Conservation (phyloP, 2,888 invertebrate species). For the Lithosia quadra region DNA sequence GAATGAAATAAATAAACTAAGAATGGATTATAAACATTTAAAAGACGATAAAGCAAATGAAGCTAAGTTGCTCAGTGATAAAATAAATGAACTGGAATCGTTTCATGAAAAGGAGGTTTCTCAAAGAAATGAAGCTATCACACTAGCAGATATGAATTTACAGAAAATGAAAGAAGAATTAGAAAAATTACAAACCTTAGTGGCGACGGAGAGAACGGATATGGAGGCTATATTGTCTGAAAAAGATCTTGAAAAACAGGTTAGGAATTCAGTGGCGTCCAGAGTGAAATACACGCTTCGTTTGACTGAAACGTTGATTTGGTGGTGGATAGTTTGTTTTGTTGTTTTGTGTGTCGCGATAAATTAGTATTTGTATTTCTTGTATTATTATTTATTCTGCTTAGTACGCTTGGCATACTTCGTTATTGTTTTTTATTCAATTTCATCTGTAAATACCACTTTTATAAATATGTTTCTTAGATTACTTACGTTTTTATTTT, state of each 20-base stretch:
- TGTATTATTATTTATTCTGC: constrained; percentile 1
- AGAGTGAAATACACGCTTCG: constrained; percentile 40
- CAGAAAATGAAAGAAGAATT: constrained; percentile 61
- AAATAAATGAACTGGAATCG: constrained; percentile 54
- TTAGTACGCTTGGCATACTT: neutral
- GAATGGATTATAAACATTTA: constrained; percentile 54
- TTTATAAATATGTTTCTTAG: neutral
- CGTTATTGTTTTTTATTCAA: neutral
- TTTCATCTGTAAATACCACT: neutral
- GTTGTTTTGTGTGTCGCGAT: constrained; percentile 6
- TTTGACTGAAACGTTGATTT: constrained; percentile 36
- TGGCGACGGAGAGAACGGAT: constrained; percentile 67
- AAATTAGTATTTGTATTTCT: neutral
- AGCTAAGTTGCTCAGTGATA: constrained; percentile 61
- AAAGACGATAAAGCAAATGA: constrained; percentile 61
- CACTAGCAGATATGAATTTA: constrained; percentile 53
- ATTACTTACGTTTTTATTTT: neutral
- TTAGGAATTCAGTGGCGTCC: constrained; percentile 64
- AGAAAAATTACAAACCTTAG: constrained; percentile 57
- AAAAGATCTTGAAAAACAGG: constrained; percentile 73
- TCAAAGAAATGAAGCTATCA: constrained; percentile 60
- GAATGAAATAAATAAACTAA: constrained; percentile 59
- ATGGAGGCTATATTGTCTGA: constrained; percentile 56
- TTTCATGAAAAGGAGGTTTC: constrained; percentile 50
- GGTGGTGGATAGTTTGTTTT: constrained; percentile 39